Evolutionary conservation across 2,113 vertebrate species (phyloP).

Genomic region (Zootoca vivipara): DNA sequence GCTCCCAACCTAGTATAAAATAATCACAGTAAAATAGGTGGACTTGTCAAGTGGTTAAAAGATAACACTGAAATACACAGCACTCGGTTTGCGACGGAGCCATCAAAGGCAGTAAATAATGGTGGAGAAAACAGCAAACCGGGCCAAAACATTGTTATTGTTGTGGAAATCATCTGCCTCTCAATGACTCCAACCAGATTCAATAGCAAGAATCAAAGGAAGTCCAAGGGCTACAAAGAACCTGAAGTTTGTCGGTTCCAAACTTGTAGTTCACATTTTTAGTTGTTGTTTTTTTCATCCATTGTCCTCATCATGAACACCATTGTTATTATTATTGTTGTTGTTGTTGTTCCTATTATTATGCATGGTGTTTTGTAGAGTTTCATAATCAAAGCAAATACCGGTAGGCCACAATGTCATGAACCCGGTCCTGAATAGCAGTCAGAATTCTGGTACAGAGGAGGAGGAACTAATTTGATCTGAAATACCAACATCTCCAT

Average conservation of each 20-base stretch:
- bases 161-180: slow-evolving; percentile 52
- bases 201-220: not conserved
- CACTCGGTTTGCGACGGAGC: slow-evolving; percentile 50
- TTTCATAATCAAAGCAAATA: not conserved
- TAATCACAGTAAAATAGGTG: slow-evolving; percentile 67
- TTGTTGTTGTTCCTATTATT: not conserved
- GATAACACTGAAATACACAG: slow-evolving; percentile 68
- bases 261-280: not conserved
- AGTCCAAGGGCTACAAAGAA: not conserved
- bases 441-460: not conserved
- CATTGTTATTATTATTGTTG: not conserved
- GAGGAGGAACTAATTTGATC: not conserved
- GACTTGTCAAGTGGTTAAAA: slow-evolving; percentile 69
- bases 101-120: slow-evolving; percentile 68
- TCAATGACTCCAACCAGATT: slow-evolving; percentile 48
- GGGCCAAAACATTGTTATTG: slow-evolving; percentile 37
- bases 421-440: not conserved
- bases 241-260: not conserved
- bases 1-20: slow-evolving; percentile 58
- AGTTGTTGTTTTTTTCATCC: not conserved
- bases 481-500: too few species aligned
- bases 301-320: not conserved
- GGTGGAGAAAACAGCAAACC: slow-evolving; percentile 54
- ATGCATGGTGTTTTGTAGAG: not conserved
- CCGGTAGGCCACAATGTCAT: not conserved